Conservation (phyloP, 2,888 invertebrate genomes). For the Netelia fuscicornis region DNA sequence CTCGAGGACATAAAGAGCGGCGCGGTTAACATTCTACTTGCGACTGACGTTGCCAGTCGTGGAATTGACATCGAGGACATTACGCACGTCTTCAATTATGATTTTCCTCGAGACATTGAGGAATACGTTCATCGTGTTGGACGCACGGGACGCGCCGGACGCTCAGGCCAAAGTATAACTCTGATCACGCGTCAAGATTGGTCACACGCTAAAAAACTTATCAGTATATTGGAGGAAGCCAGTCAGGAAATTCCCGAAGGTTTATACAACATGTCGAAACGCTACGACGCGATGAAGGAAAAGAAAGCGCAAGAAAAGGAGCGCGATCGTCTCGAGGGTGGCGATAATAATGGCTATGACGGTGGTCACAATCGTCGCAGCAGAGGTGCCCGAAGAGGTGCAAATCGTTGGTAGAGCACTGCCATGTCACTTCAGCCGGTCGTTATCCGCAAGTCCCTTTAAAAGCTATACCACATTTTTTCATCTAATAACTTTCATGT, state of each 20-base stretch:
- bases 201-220: conserved; percentile 92
- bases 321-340: conserved; percentile 83
- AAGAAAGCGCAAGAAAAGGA: conserved; percentile 87
- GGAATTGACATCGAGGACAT: conserved; percentile 96
- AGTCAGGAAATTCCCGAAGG: conserved; percentile 92
- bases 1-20: conserved; percentile 93
- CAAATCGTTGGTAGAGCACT: conserved; percentile 52
- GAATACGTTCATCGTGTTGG: conserved; percentile 99
- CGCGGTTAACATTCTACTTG: conserved; percentile 92
- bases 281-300: conserved; percentile 90
- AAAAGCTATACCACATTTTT: conserved; percentile 39
- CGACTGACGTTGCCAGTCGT: conserved; percentile 97
- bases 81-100: conserved; percentile 96
- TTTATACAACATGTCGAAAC: conserved; percentile 90
- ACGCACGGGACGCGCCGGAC: conserved; percentile 96
- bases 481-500: too few species aligned
- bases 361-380: conserved; percentile 69
- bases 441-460: conserved; percentile 26
- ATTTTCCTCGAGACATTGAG: conserved; percentile 97
- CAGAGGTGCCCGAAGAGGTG: conserved; percentile 53
- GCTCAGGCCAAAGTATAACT: conserved; percentile 93
- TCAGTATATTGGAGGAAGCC: conserved; percentile 94
- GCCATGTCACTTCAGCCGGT: not conserved
- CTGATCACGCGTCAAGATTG: conserved; percentile 93
- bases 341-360: conserved; percentile 80